Conservation (phyloP, 2,797 vertebrate species). For the Gephyroberyx darwinii region DNA sequence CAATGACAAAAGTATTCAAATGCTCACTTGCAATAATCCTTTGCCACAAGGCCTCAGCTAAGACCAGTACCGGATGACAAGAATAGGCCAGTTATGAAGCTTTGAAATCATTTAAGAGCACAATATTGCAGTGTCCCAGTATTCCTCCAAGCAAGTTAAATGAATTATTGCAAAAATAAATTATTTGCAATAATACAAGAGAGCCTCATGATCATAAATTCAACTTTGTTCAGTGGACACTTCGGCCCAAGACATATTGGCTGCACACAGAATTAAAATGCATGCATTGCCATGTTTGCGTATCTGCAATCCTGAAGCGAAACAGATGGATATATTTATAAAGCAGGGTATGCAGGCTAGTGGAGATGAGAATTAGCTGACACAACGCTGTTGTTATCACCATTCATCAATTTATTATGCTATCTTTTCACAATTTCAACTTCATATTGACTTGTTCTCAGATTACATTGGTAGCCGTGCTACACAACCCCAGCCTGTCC, state of each 20-base stretch:
- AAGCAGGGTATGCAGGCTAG: not conserved
- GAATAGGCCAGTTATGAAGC: not conserved
- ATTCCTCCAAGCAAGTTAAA: not conserved
- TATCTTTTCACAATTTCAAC: conserved; percentile 9
- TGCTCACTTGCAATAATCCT: conserved; percentile 21
- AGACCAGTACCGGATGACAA: not conserved
- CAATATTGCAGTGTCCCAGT: not conserved
- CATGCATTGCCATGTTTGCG: not conserved
- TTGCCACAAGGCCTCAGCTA: not conserved
- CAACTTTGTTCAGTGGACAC: no score
- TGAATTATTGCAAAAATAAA: not conserved
- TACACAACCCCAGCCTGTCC: not conserved
- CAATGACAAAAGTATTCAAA: conserved; percentile 25
- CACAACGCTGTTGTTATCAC: not conserved
- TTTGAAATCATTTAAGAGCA: not conserved
- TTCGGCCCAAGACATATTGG: not conserved
- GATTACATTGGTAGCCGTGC: conserved; percentile 22
- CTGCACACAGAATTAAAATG: not conserved
- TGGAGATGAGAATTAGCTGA: conserved; percentile 35
- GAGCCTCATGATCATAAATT: no score
- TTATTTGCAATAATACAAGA: not conserved
- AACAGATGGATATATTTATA: conserved; percentile 30
- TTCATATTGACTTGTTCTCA: conserved; percentile 10
- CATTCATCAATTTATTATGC: conserved; percentile 27
- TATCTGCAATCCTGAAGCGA: conserved; percentile 18